A percentile compares a stretch with the other conserved stretches of the same genome.
phyloP scores from a whole-genome alignment of 2,888 invertebrate species.

The Marronus borbonicus region DNA sequence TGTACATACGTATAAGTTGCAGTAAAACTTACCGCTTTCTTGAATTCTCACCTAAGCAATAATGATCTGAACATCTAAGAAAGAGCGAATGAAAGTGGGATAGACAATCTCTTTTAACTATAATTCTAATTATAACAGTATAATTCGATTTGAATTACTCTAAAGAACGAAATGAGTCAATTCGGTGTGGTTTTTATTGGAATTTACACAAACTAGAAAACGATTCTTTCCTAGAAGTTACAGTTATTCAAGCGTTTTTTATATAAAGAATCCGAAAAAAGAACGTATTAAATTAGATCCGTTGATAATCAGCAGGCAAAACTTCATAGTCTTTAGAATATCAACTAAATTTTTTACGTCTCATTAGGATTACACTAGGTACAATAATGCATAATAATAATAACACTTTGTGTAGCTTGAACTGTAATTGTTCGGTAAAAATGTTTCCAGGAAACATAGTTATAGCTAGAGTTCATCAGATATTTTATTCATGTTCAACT shows the following conservation, averaged over 20 bases:
- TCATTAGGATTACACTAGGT: slow-evolving; percentile 15
- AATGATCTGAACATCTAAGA: slow-evolving; percentile 4
- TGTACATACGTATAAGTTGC: not conserved
- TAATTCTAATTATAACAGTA: slow-evolving; percentile 42
- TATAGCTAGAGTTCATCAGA: too few relatives aligned
- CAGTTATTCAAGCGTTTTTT: slow-evolving; percentile 42
- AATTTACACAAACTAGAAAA: slow-evolving; percentile 50
- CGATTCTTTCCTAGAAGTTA: slow-evolving; percentile 46
- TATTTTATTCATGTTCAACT: too few relatives aligned
- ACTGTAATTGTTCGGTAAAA: not conserved
- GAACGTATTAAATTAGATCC: slow-evolving; percentile 43
- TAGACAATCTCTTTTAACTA: slow-evolving; percentile 13
- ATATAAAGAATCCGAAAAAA: slow-evolving; percentile 35
- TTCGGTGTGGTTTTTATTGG: slow-evolving; percentile 48
- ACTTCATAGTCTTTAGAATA: slow-evolving; percentile 41
- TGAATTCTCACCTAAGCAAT: not conserved
- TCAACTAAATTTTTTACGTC: slow-evolving; percentile 30
- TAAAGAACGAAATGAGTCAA: slow-evolving; percentile 44
- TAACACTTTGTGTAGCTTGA: not conserved
- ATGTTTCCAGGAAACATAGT: too few relatives aligned
- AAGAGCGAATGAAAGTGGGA: slow-evolving; percentile 14
- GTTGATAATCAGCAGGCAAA: slow-evolving; percentile 44
- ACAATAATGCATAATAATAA: slow-evolving; percentile 5
- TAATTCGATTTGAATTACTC: slow-evolving; percentile 40
- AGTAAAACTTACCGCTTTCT: slow-evolving; percentile 1